Evolutionary conservation across 2,797 vertebrate genomes (phyloP), one percentile per base, ranked within the genome.

Genomic region (Muscicapa striata): DNA sequence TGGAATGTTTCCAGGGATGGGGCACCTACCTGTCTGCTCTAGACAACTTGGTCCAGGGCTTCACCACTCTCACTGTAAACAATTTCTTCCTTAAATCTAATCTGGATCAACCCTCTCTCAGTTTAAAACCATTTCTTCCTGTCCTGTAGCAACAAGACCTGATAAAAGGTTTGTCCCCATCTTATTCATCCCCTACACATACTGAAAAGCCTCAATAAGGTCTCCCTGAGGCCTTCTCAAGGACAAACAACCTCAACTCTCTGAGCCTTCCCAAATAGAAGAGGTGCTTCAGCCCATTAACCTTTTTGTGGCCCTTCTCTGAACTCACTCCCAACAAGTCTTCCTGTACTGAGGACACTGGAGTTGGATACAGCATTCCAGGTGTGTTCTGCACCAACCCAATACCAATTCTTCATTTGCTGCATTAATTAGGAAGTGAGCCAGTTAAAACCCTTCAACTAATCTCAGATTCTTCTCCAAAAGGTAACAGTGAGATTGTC

Each of bases 401-500:
- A n/a, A 7, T 19, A 27, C 4, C 46, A 29, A 48, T 55, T 29
- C 45, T 19, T 64, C 41, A 70, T 36, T 83, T 55, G 32, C 67
- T 87, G 91, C 36, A 73, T 45, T 82, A 94, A 82, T 93, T 79
- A 72, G 43, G n/a, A 93, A 96, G 22, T 32, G 11, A 79, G 27
- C 32, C 40, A 84, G 48, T 68, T 66, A 69, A 94, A 92, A 86
- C 3, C 20, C 51, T 66, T 72, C 43, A 6, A 41, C 13, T 66
- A 68, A 67, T 80, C 46, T 77, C 45, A 38, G 77, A 0, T 48
- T 94, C 54, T 93, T 84, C 74, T 57, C 62, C 84, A 94, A 57
- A 26, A 77, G 73, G 72, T 92, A 94, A 90, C 52, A 85, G 66
- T 64, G 43, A 76, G 48, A 89, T 57, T 86, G 52, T 75, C 32